Percentiles rank a stretch among this genome's conserved stretches.
phyloP scores from a whole-genome alignment of 30 jellyfish, hydroid and myxozoan species.

The Sanderia malayensis region DNA sequence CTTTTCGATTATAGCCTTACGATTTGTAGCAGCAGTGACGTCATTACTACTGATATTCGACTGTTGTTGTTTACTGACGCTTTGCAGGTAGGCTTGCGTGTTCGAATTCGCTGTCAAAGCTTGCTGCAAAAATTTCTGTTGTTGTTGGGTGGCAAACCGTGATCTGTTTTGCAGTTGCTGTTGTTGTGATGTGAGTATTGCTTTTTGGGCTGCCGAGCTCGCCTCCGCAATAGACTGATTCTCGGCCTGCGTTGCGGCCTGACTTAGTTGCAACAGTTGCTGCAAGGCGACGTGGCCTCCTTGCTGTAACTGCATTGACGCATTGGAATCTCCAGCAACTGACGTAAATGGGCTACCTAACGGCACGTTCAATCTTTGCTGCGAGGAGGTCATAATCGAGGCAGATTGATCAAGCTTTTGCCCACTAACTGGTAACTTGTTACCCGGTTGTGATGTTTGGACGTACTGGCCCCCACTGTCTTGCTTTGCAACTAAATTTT shows the following conservation, averaged over 20 bases:
- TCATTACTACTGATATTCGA: neutral
- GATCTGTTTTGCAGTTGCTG: slow-evolving; percentile 7
- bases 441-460: slow-evolving; percentile 21
- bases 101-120: slow-evolving; percentile 1
- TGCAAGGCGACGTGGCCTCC: slow-evolving; percentile 35
- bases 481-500: slow-evolving; percentile 29
- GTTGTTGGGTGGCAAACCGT: neutral
- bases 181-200: slow-evolving; percentile 14
- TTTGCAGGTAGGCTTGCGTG: neutral
- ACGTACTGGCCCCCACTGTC: neutral
- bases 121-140: slow-evolving; percentile 32
- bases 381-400: neutral
- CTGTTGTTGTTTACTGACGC: slow-evolving; percentile 13
- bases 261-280: slow-evolving; percentile 46
- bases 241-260: slow-evolving; percentile 61
- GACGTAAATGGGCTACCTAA: neutral
- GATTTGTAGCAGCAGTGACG: slow-evolving; percentile 7
- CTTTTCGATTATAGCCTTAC: slow-evolving; percentile 32
- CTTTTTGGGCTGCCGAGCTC: neutral
- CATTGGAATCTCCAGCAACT: neutral
- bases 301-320: neutral
- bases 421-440: neutral
- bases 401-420: neutral
- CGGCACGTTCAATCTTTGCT: neutral
- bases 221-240: slow-evolving; percentile 1